Conservation (phyloP, 2,797 vertebrate genomes). For the Acrossocheilus fasciatus region DNA sequence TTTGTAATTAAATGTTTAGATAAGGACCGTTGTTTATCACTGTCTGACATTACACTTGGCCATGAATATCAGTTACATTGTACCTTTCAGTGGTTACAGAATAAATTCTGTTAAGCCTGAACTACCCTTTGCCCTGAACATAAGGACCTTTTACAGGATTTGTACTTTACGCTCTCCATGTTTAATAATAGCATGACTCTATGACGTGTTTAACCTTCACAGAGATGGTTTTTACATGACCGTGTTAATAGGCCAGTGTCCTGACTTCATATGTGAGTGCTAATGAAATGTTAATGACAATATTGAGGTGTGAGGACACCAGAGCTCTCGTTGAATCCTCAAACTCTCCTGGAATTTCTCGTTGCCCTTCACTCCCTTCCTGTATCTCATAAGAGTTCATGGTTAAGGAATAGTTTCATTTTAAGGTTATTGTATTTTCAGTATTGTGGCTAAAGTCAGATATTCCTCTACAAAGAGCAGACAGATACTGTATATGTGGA, state of each 20-base stretch:
- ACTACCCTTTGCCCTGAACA: background rate
- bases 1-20: background rate
- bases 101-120: background rate
- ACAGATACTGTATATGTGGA: background rate
- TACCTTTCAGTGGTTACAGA: background rate
- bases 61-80: slow-evolving; percentile 14
- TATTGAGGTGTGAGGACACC: slow-evolving; percentile 46
- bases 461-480: background rate
- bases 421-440: background rate
- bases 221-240: background rate
- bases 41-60: background rate
- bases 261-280: slow-evolving; percentile 51
- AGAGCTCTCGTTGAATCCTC: slow-evolving; percentile 10
- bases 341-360: slow-evolving; percentile 35
- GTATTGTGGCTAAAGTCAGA: background rate
- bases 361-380: background rate
- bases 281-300: slow-evolving; percentile 63
- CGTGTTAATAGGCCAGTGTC: background rate
- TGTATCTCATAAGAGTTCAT: background rate
- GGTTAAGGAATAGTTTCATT: background rate
- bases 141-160: background rate
- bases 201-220: slow-evolving; percentile 26
- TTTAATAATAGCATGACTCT: slow-evolving; percentile 7
- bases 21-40: background rate
- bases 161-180: background rate